Evolutionary conservation across 2,113 vertebrate species (phyloP).

Genomic region (pig (Sus scrofa)): DNA sequence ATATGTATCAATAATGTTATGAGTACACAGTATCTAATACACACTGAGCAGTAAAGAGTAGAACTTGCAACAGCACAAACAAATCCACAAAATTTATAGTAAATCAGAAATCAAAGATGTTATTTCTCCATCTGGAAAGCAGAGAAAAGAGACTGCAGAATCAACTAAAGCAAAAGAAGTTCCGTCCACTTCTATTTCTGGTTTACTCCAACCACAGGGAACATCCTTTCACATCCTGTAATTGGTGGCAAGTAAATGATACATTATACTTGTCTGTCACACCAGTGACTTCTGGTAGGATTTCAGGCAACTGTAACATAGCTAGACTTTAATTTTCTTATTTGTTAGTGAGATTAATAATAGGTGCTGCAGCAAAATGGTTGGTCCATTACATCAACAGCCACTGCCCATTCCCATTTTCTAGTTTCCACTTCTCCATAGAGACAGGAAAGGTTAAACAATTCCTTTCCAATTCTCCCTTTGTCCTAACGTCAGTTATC

Average conservation of each 20-base stretch:
- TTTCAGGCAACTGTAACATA: neutral
- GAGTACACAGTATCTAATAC: neutral
- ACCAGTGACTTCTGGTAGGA: neutral
- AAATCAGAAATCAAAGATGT: neutral
- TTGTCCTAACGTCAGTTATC: neutral
- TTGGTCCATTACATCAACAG: neutral
- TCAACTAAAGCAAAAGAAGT: neutral
- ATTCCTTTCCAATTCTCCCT: neutral
- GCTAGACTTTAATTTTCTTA: slow-evolving; percentile 9
- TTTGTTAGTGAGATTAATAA: neutral
- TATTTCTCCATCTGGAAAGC: neutral
- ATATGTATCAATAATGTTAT: neutral
- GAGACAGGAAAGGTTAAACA: neutral
- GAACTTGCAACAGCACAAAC: neutral
- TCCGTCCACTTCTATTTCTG: neutral
- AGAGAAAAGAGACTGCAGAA: neutral
- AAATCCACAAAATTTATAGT: neutral
- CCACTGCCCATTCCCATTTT: neutral
- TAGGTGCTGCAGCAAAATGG: neutral
- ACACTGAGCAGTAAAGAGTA: neutral
- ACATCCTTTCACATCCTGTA: neutral
- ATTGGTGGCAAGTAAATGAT: neutral
- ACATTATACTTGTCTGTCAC: neutral
- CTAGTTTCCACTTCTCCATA: neutral
- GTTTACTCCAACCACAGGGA: neutral